Evolutionary conservation across 2,113 vertebrate species (phyloP).

Genomic region (Pagrus major): DNA sequence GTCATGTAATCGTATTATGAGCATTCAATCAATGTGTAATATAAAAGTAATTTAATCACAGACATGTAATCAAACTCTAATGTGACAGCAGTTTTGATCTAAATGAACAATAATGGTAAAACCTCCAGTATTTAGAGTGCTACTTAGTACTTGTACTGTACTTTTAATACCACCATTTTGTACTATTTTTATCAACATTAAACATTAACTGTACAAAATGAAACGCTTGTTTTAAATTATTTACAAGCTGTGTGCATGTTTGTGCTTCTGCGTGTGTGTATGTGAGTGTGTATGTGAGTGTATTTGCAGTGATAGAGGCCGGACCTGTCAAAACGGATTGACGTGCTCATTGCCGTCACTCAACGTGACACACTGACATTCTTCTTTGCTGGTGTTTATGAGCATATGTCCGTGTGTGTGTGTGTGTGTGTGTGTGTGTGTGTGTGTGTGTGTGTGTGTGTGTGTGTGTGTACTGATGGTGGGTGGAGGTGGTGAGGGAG

Average conservation of each 20-base stretch:
- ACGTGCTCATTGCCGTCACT: slow-evolving; percentile 54
- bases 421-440: slow-evolving; percentile 22
- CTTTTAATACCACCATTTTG: background rate
- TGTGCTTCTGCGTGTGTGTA: background rate
- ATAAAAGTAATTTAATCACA: slow-evolving; percentile 25
- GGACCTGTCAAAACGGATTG: slow-evolving; percentile 64
- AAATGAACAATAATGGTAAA: background rate
- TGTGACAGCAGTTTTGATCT: slow-evolving; percentile 1
- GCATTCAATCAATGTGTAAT: slow-evolving; percentile 10
- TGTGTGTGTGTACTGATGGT: slow-evolving; percentile 13
- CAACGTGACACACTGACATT: slow-evolving; percentile 76
- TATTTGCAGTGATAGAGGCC: slow-evolving; percentile 37
- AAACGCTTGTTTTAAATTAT: background rate
- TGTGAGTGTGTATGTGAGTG: background rate
- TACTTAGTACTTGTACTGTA: background rate
- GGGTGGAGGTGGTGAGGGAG: background rate
- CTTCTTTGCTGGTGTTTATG: slow-evolving; percentile 79
- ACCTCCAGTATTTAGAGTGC: background rate
- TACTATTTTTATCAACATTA: background rate
- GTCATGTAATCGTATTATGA: background rate
- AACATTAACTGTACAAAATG: background rate
- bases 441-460: slow-evolving; percentile 27
- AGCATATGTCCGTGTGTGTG: slow-evolving; percentile 18
- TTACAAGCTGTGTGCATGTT: too few species aligned
- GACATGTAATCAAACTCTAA: slow-evolving; percentile 6